These are phyloP conservation scores for Leptopilina myrica DNA, from an alignment of 2,888 invertebrate genomes.

Conservation along the genomic window DNA sequence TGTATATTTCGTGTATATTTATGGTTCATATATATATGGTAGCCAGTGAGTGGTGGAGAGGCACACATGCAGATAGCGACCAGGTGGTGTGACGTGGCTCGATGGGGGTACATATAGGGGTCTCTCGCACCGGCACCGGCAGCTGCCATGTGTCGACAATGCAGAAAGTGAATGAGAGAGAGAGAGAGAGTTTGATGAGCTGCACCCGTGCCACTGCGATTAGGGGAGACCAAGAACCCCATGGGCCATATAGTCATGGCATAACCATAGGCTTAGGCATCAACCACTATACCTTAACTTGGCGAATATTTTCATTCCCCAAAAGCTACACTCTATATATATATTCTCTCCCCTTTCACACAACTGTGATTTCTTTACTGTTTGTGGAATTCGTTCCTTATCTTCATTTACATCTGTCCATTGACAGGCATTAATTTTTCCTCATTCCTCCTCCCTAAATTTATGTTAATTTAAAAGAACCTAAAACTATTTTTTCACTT, in stretches of 20 bases:
- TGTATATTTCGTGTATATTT: conserved; percentile 49
- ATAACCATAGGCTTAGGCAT: conserved; percentile 33
- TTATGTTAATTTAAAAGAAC: background rate
- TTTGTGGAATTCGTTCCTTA: conserved; percentile 28
- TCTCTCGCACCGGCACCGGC: conserved; percentile 26
- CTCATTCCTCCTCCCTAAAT: background rate
- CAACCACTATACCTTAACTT: background rate
- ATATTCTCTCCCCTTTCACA: conserved; percentile 5
- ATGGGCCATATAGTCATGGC: background rate
- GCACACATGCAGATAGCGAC: conserved; percentile 67
- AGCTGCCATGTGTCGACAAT: conserved; percentile 35
- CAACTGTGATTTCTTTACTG: conserved; percentile 14
- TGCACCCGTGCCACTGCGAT: conserved; percentile 37
- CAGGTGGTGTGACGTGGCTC: conserved; percentile 76
- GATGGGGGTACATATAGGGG: conserved; percentile 25
- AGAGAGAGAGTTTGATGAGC: conserved; percentile 3
- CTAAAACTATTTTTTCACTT: too few relatives aligned
- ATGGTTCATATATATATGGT: too few relatives aligned
- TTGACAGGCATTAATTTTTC: background rate
- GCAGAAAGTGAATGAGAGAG: background rate
- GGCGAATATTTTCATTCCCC: conserved; percentile 16
- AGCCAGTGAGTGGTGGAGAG: conserved; percentile 44
- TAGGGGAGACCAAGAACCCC: conserved; percentile 32
- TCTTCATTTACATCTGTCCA: conserved; percentile 11
- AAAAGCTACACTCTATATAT: background rate